phyloP scores from a whole-genome alignment of 2,888 invertebrate species.

The Melipona bicolor region DNA sequence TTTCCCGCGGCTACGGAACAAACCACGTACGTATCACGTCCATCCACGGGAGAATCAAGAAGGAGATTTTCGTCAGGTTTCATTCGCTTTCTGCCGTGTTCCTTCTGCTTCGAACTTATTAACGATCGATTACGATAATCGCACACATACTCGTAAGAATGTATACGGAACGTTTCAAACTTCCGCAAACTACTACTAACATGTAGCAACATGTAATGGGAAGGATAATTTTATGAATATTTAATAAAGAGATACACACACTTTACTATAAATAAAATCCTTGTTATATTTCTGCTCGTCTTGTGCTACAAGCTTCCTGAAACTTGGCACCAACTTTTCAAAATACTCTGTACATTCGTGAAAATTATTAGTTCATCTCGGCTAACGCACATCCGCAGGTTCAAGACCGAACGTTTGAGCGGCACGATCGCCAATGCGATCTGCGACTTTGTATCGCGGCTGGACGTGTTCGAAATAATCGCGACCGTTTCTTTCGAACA shows the following conservation, averaged over 20 bases:
- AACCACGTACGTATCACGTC: not conserved
- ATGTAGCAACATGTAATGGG: too few relatives aligned
- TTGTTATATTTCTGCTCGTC: too few relatives aligned
- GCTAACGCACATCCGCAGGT: not conserved
- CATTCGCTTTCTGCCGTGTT: not conserved
- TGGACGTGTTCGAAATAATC: constrained; percentile 65
- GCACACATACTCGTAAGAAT: not conserved
- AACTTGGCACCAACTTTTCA: too few relatives aligned
- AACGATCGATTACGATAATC: not conserved
- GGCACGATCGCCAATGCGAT: constrained; percentile 15
- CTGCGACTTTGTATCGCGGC: constrained; percentile 51
- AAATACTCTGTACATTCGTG: too few relatives aligned
- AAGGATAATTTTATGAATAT: too few relatives aligned
- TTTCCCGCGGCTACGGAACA: constrained; percentile 2
- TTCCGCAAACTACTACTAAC: too few relatives aligned
- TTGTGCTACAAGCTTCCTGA: too few relatives aligned
- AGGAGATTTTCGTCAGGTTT: constrained; percentile 17
- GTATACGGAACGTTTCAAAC: too few relatives aligned
- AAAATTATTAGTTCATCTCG: too few relatives aligned
- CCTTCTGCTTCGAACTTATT: not conserved
- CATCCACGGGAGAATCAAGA: not conserved
- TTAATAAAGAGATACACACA: too few relatives aligned
- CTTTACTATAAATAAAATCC: too few relatives aligned
- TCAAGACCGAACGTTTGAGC: constrained; percentile 4
- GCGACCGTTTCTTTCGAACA: constrained; percentile 61